Evolutionary conservation across 2,797 vertebrate species (phyloP).

Genomic region (Esox lucius): DNA sequence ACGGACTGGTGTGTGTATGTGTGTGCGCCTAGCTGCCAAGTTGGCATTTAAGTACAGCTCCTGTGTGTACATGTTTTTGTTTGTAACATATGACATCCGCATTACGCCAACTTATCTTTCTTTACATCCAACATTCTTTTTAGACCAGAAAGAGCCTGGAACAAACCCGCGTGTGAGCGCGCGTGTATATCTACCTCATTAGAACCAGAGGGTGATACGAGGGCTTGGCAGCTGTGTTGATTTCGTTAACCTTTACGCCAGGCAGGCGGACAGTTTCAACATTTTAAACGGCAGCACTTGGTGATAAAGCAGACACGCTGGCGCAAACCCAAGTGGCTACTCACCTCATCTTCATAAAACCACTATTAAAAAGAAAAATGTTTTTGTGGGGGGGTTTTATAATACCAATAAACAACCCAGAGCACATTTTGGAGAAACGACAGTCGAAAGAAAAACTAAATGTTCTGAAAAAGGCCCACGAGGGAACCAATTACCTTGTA

Average conservation of each 20-base stretch:
- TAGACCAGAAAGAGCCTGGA: background rate
- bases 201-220: constrained; percentile 64
- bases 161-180: constrained; percentile 4
- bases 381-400: background rate
- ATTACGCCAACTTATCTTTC: no score
- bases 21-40: no score
- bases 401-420: background rate
- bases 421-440: background rate
- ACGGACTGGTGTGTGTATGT: no score
- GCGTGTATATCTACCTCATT: constrained; percentile 57
- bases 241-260: constrained; percentile 74
- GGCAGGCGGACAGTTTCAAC: background rate
- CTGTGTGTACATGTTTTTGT: no score
- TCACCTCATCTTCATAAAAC: background rate
- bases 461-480: background rate
- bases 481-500: background rate
- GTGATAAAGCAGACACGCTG: background rate
- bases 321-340: background rate
- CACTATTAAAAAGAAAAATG: background rate
- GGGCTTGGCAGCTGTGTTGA: constrained; percentile 66
- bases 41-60: no score
- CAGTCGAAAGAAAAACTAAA: background rate
- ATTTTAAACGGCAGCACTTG: background rate
- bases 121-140: background rate
- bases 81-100: no score